A percentile compares a stretch with the other conserved stretches of the same genome.
phyloP scores from a whole-genome alignment of 2,797 vertebrate species.

The Ibycter americanus region DNA sequence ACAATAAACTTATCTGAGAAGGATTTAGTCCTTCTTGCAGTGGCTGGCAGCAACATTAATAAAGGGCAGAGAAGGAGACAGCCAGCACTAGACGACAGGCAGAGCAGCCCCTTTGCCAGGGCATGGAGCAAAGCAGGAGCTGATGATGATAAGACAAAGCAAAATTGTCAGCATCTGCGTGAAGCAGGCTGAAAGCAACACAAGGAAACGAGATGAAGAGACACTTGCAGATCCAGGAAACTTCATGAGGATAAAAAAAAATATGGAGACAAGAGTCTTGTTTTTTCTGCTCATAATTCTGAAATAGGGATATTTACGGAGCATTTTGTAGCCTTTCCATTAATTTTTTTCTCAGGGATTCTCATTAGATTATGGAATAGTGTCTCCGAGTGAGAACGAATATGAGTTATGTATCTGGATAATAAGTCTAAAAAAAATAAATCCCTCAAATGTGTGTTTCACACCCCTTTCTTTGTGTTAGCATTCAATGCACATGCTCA shows the following conservation, averaged over 20 bases:
- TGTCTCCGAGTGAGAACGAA: not conserved
- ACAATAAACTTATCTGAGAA: not conserved
- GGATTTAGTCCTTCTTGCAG: not conserved
- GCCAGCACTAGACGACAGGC: not conserved
- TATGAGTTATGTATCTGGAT: not conserved
- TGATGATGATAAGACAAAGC: not conserved
- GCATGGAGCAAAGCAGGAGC: not conserved
- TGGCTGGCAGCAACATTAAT: not conserved
- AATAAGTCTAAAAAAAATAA: not conserved
- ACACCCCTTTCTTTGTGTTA: not conserved
- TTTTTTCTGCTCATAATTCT: not conserved
- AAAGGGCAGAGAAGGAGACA: not conserved
- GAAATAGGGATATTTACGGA: not conserved
- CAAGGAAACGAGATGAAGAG: not conserved
- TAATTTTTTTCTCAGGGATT: not conserved
- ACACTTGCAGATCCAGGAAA: not conserved
- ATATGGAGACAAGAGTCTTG: not conserved
- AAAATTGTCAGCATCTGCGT: not conserved
- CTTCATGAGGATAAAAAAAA: not conserved
- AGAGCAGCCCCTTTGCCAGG: not conserved
- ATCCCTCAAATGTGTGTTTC: not conserved
- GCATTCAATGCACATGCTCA: not conserved
- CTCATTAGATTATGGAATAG: not conserved
- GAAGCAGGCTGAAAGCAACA: not conserved
- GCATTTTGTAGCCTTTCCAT: not conserved